These are phyloP conservation scores for Aspiorhynchus laticeps DNA, from an alignment of 2,113 vertebrate species.

Conservation along the genomic window DNA sequence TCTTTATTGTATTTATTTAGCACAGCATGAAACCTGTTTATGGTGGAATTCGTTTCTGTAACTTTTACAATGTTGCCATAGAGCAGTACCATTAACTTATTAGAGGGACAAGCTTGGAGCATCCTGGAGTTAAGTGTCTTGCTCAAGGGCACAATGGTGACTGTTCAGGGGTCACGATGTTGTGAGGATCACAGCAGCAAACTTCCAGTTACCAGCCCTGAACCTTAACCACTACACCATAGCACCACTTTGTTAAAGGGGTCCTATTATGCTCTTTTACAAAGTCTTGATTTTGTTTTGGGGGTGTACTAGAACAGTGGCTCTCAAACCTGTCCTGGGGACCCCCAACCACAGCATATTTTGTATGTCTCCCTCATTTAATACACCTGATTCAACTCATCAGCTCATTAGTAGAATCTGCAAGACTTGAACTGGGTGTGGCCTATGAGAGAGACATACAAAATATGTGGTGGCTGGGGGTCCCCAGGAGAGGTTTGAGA, in stretches of 20 bases:
- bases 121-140: background rate
- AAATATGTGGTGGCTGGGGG: too few relatives aligned
- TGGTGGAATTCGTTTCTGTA: slow-evolving; percentile 1
- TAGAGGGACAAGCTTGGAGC: background rate
- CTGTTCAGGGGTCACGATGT: background rate
- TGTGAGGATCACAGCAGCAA: background rate
- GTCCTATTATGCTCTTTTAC: too few relatives aligned
- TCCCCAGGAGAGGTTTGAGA: too few relatives aligned
- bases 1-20: slow-evolving; percentile 26
- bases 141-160: background rate
- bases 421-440: too few relatives aligned
- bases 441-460: too few relatives aligned
- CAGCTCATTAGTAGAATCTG: too few relatives aligned
- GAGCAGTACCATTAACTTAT: background rate
- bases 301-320: too few relatives aligned
- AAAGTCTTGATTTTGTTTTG: too few relatives aligned
- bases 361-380: too few relatives aligned
- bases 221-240: background rate
- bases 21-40: slow-evolving; percentile 19
- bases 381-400: too few relatives aligned
- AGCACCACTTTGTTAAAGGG: background rate
- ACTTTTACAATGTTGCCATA: slow-evolving; percentile 17
- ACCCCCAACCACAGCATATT: too few relatives aligned
- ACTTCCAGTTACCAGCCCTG: background rate
- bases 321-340: too few relatives aligned